Percentiles rank a stretch among this genome's conserved stretches.
These are phyloP conservation scores for Apodemia zela DNA, from an alignment of 2,888 invertebrate genomes.

Conservation along the genomic window DNA sequence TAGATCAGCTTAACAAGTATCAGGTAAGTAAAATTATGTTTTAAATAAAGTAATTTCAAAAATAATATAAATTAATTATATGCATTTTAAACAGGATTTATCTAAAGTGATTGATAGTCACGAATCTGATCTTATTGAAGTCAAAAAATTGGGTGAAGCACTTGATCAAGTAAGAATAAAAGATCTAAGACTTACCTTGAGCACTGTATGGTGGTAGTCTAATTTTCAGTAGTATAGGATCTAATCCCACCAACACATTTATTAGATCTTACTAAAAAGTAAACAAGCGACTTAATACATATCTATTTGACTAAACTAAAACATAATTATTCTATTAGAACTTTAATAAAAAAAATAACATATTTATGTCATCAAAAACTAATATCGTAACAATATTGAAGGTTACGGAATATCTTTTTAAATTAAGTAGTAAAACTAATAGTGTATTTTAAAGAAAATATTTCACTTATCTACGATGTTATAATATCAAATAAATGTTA, in stretches of 20 bases:
- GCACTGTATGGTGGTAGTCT: slow-evolving; percentile 64
- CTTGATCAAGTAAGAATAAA: slow-evolving; percentile 89
- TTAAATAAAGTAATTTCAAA: slow-evolving; percentile 6
- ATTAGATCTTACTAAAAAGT: slow-evolving; percentile 28
- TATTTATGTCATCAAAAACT: slow-evolving; percentile 26
- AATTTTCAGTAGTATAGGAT: slow-evolving; percentile 66
- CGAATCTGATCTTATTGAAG: slow-evolving; percentile 85
- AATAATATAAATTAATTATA: slow-evolving; percentile 36
- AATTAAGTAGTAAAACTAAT: background rate
- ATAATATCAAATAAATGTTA: background rate
- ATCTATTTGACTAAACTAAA: slow-evolving; percentile 11
- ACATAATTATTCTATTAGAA: slow-evolving; percentile 26
- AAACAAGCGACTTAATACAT: slow-evolving; percentile 13
- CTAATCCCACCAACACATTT: slow-evolving; percentile 57
- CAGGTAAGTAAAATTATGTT: slow-evolving; percentile 82
- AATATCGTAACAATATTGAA: slow-evolving; percentile 21
- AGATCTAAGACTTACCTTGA: slow-evolving; percentile 41
- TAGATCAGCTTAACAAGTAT: slow-evolving; percentile 93
- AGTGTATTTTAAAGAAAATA: background rate
- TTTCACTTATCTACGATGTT: background rate
- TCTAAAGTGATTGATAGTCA: slow-evolving; percentile 86
- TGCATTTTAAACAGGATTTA: slow-evolving; percentile 84
- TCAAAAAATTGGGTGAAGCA: slow-evolving; percentile 87
- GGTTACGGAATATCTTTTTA: slow-evolving; percentile 11
- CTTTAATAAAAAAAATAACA: background rate